phyloP scores from a whole-genome alignment of 2,113 vertebrate genomes.

The Xyliphius kryptos region DNA sequence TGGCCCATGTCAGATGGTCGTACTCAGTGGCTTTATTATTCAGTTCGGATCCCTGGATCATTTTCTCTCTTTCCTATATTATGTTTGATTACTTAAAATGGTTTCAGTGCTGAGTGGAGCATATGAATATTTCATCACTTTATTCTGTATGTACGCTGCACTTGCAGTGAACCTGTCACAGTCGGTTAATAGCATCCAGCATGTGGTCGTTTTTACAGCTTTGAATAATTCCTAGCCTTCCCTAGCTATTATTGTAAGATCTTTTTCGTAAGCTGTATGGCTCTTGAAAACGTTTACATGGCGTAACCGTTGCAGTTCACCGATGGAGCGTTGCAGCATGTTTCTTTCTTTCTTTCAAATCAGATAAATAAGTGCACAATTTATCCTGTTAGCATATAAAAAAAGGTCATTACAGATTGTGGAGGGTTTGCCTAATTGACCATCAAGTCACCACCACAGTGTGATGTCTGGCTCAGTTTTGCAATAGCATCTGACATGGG shows the following conservation, averaged over 20 bases:
- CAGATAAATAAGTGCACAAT: constrained; percentile 13
- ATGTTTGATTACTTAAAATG: constrained; percentile 15
- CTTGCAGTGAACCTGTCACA: constrained; percentile 18
- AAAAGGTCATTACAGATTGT: constrained; percentile 37
- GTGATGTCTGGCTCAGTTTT: constrained; percentile 27
- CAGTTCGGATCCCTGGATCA: constrained; percentile 8
- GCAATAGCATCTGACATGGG: constrained; percentile 25
- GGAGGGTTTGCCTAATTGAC: constrained; percentile 35
- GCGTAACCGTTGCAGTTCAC: constrained; percentile 3
- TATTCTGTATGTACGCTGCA: constrained; percentile 9
- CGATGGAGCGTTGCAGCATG: constrained; percentile 4
- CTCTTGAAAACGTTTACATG: constrained; percentile 10
- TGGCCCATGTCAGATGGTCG: neutral
- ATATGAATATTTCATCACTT: constrained; percentile 30
- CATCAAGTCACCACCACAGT: constrained; percentile 32
- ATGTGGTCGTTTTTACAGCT: constrained; percentile 22
- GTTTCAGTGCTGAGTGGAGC: constrained; percentile 4
- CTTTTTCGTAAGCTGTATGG: neutral
- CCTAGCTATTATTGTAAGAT: constrained; percentile 7
- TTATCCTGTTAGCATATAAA: constrained; percentile 17
- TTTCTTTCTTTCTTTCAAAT: neutral
- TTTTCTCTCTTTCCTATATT: constrained; percentile 3
- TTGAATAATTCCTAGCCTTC: constrained; percentile 23
- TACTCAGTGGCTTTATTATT: constrained; percentile 5
- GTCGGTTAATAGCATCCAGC: constrained; percentile 8